Conservation (phyloP, 2,888 invertebrate species). For the Odontocerum albicorne region DNA sequence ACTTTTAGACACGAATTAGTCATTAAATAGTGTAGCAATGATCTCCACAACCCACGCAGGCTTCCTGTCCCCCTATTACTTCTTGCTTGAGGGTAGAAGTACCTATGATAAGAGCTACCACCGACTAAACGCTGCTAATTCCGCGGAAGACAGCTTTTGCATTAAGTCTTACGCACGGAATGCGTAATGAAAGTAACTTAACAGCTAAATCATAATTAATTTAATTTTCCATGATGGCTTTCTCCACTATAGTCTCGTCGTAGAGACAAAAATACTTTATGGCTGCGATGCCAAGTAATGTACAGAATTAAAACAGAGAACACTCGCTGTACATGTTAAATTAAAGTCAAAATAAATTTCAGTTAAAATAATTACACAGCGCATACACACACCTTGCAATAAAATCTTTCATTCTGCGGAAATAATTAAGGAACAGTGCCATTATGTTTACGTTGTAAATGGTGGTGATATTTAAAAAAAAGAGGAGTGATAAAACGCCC, state of each 20-base stretch:
- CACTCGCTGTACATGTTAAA: too few species aligned
- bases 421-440: constrained; percentile 21
- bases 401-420: constrained; percentile 17
- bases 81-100: constrained; percentile 6
- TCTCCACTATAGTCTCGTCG: too few species aligned
- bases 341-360: constrained; percentile 18
- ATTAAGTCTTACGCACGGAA: constrained; percentile 22
- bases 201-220: constrained; percentile 33
- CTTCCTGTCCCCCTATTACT: constrained; percentile 30
- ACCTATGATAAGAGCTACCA: neutral
- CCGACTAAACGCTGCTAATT: constrained; percentile 14
- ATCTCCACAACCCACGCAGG: constrained; percentile 28
- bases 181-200: constrained; percentile 17
- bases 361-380: constrained; percentile 14
- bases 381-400: constrained; percentile 13
- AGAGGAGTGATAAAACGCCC: constrained; percentile 7
- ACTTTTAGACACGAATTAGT: constrained; percentile 36
- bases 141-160: constrained; percentile 22
- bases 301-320: neutral
- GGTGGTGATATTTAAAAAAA: constrained; percentile 9
- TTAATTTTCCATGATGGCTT: constrained; percentile 23
- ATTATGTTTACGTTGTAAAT: constrained; percentile 17
- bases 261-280: neutral
- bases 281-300: constrained; percentile 1
- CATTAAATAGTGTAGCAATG: constrained; percentile 32